Evolutionary conservation across 1,140 invertebrate genomes (phyloP).

Genomic region (Leucophenga varia): DNA sequence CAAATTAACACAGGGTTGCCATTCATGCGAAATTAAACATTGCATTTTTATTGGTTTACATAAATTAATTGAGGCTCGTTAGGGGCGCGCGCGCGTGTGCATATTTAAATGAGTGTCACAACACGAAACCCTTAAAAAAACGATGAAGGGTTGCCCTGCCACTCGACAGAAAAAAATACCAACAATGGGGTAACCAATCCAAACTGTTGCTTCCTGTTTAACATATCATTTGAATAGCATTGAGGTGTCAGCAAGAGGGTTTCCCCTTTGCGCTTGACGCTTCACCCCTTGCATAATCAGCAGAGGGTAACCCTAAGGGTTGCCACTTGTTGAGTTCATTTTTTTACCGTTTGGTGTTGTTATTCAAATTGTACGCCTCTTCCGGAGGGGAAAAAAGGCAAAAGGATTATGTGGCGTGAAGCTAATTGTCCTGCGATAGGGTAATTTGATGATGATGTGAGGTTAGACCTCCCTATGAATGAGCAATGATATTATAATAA

Average conservation of each 20-base stretch:
- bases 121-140: slow-evolving; percentile 20
- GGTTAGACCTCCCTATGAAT: slow-evolving; percentile 1
- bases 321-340: slow-evolving; percentile 39
- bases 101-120: slow-evolving; percentile 46
- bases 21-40: slow-evolving; percentile 29
- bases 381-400: slow-evolving; percentile 11
- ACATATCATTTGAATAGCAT: slow-evolving; percentile 50
- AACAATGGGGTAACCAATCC: slow-evolving; percentile 14
- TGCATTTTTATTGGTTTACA: slow-evolving; percentile 51
- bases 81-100: slow-evolving; percentile 16
- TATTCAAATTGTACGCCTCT: slow-evolving; percentile 44
- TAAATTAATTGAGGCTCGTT: slow-evolving; percentile 35
- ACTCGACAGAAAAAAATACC: slow-evolving; percentile 15
- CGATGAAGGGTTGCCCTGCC: slow-evolving; percentile 34
- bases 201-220: slow-evolving; percentile 46
- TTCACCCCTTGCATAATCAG: slow-evolving; percentile 5
- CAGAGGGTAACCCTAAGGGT: slow-evolving; percentile 12
- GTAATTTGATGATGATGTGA: slow-evolving; percentile 22
- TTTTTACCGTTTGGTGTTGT: slow-evolving; percentile 9
- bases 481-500: slow-evolving; percentile 37
- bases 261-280: slow-evolving; percentile 8
- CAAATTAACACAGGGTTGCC: slow-evolving; percentile 20
- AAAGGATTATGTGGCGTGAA: slow-evolving; percentile 44
- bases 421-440: slow-evolving; percentile 32
- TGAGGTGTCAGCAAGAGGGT: slow-evolving; percentile 36